Evolutionary conservation across 2,888 invertebrate species (phyloP).

Genomic region (Diaprepes abbreviatus): DNA sequence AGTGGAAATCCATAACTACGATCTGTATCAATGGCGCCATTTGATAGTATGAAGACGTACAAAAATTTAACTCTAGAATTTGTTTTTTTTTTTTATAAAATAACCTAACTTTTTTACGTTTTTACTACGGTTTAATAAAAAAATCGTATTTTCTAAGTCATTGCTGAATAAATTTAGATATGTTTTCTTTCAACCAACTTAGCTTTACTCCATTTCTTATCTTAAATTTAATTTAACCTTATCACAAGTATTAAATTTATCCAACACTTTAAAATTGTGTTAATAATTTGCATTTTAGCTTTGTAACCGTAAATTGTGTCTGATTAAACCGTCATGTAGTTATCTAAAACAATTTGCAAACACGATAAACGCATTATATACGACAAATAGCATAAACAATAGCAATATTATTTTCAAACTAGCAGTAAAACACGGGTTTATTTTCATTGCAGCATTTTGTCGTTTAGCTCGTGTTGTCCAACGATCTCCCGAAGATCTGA

Average conservation of each 20-base stretch:
- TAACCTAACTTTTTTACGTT: no score
- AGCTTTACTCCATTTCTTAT: not conserved
- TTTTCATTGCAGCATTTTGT: constrained; percentile 25
- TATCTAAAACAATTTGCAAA: constrained; percentile 48
- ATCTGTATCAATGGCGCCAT: no score
- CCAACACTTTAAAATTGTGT: constrained; percentile 28
- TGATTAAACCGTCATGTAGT: constrained; percentile 46
- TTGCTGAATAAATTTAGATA: not conserved
- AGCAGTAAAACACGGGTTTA: constrained; percentile 22
- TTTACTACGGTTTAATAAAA: no score
- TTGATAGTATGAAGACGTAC: no score
- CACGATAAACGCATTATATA: constrained; percentile 46
- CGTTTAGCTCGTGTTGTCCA: constrained; percentile 1
- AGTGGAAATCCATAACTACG: no score
- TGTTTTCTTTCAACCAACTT: not conserved
- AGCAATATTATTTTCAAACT: constrained; percentile 30
- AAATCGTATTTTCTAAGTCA: no score
- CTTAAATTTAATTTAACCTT: constrained; percentile 28
- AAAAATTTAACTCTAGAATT: no score
- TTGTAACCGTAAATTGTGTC: constrained; percentile 40
- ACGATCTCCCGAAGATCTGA: constrained; percentile 7
- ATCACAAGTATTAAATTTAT: constrained; percentile 26
- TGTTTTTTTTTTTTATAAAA: no score
- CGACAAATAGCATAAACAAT: constrained; percentile 44
- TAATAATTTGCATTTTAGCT: constrained; percentile 44